Evolutionary conservation across 2,888 invertebrate genomes (phyloP).

Genomic region (Meloe dianella): DNA sequence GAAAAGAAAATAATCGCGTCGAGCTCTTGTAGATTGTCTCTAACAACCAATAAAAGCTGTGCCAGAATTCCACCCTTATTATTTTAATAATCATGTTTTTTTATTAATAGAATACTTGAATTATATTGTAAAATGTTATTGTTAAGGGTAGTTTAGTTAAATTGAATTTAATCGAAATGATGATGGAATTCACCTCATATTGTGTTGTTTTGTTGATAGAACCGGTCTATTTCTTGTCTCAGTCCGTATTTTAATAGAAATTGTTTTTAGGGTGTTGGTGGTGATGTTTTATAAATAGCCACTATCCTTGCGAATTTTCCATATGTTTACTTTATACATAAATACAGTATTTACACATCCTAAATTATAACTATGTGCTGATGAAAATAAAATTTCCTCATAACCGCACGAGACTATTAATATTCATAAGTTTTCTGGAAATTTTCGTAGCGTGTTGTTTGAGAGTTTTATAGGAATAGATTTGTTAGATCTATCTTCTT

Average conservation of each 20-base stretch:
- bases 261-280: not conserved
- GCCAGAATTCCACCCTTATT: not conserved
- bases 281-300: not conserved
- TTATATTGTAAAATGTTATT: not conserved
- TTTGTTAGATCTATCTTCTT: slow-evolving; percentile 8
- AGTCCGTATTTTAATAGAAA: not conserved
- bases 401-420: not conserved
- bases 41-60: not conserved
- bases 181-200: not conserved
- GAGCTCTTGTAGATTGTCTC: too few species aligned
- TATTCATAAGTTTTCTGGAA: not conserved
- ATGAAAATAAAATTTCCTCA: not conserved
- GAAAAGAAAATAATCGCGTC: not conserved
- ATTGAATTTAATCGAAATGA: not conserved
- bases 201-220: not conserved
- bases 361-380: not conserved
- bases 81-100: not conserved
- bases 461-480: not conserved
- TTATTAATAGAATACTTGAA: not conserved
- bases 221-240: not conserved
- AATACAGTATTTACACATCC: slow-evolving; percentile 4
- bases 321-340: not conserved
- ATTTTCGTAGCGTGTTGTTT: not conserved
- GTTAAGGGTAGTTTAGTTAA: not conserved
- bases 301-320: not conserved